Base-by-base conservation (phyloP, 2,888 invertebrate genomes). In the Metopia argyrocephala region DNA sequence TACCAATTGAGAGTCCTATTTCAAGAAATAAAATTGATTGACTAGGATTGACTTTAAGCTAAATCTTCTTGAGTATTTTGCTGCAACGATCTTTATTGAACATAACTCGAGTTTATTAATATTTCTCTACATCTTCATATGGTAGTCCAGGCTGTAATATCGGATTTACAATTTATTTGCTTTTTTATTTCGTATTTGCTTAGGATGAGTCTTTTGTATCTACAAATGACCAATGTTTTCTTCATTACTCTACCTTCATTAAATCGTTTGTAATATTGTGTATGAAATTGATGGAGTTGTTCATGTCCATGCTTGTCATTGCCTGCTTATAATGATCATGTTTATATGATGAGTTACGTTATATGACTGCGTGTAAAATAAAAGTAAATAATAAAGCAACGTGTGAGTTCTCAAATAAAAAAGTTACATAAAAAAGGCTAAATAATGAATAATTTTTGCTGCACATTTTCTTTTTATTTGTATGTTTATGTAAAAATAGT, bases 341-440 rank as follows among this genome's bases (percentile, higher is more conserved):
- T 38, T 38, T 38, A 7, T 71, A 61, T 23, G 21, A 65, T 2
- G 28, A 46, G 15, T 31, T 20, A 57, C 48, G 50, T n/a, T n/a
- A n/a, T n/a, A 57, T 69, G 69, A 61, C 50, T 45, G 52, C 28
- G 61, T 71, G 54, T 59, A 78, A 64, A 59, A 45, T 59, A 27
- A 50, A 46, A 54, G 27, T 21, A 52, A 59, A 66, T 21, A 28
- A 31, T 50, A n/a, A n/a, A n/a, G 45, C 80, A 68, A 80, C 80
- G 76, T 80, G 80, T 80, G 80, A 76, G 80, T 80, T 68, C 80
- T 52, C 20, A 54, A 56, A 57, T 52, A 38, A 38, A 28, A 66
- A 45, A 46, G n/a, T 2, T 4, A 50, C 48, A 66, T 54, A 20
- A 45, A 21, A 68, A 7, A 5, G 9, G 23, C 38, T 57, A 15